Evolutionary conservation across 2,888 invertebrate genomes (phyloP), one percentile per base, ranked within the genome.

Genomic region (Chorisops tibialis): DNA sequence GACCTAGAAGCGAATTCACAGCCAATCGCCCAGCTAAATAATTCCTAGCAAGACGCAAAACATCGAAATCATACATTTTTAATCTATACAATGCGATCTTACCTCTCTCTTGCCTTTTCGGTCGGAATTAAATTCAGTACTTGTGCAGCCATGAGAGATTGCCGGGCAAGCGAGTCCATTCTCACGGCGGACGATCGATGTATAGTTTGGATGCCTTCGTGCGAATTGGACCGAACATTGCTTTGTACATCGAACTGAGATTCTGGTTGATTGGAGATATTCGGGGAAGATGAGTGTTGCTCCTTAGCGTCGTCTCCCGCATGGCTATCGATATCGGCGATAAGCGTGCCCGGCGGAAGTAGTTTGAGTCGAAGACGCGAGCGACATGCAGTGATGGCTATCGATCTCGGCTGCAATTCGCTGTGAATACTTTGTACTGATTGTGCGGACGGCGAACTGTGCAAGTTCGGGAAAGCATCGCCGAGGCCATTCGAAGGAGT

Each of bases 51-150:
- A n/a, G n/a, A n/a, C n/a, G n/a, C n/a, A 45, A 71, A 67, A 64
- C n/a, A 52, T 35, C 30, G 21, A 14, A 12, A n/a, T 30, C 22
- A n/a, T n/a, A n/a, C n/a, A n/a, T n/a, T n/a, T n/a, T n/a, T n/a
- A n/a, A n/a, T n/a, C n/a, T n/a, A n/a, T n/a, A n/a, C n/a, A n/a
- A n/a, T n/a, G n/a, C n/a, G n/a, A n/a, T n/a, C 18, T 22, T 71
- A 87, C 87, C 88, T 86, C 79, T 90, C 88, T 70, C 91, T 81
- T 24, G 90, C 92, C 75, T 89, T 90, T 68, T 87, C 86, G 2
- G 90, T 88, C 19, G 92, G 91, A 73, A 92, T 91, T 65, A 91
- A 83, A 76, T 91, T 86, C 64, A 91, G 78, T 63, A 90, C 88
- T 77, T 90, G 89, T 65, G 90, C 90, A 43, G 89, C 89, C 71